A percentile compares a stretch with the other conserved stretches of the same genome.
Evolutionary conservation across 2,888 invertebrate species (phyloP).

Genomic region (Holacanthella duospinosa): DNA sequence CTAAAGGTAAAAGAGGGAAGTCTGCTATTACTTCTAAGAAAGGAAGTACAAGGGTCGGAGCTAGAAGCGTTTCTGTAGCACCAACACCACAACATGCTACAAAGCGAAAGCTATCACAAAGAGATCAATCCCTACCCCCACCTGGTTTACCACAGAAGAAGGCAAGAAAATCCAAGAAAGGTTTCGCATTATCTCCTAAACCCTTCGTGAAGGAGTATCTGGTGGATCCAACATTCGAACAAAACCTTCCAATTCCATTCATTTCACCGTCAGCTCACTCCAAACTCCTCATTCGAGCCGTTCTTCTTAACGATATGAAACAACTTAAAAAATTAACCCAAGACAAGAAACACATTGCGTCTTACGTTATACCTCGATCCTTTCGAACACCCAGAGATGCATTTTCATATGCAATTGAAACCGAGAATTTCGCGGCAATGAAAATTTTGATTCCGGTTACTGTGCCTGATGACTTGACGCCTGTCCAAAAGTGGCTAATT

Average conservation of each 20-base stretch:
- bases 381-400: constrained; percentile 8
- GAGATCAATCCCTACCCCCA: too few species aligned
- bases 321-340: constrained; percentile 41
- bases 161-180: not conserved
- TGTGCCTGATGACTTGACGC: constrained; percentile 17
- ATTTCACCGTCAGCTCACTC: constrained; percentile 43
- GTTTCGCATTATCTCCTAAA: constrained; percentile 18
- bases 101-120: too few species aligned
- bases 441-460: constrained; percentile 15
- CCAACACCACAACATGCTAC: too few species aligned
- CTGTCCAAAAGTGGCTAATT: constrained; percentile 18
- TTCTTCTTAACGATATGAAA: constrained; percentile 42
- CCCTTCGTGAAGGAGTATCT: constrained; percentile 25
- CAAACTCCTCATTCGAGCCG: constrained; percentile 44
- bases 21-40: too few species aligned
- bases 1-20: too few species aligned
- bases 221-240: constrained; percentile 30
- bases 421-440: constrained; percentile 23
- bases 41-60: too few species aligned
- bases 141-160: not conserved
- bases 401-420: constrained; percentile 20
- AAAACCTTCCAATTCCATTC: constrained; percentile 40
- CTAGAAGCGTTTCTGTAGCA: too few species aligned
- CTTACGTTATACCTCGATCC: constrained; percentile 34
- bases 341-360: constrained; percentile 40